These are phyloP conservation scores for Anthopleura xanthogrammica DNA, from an alignment of 92 coral and sea anemone genomes.

Conservation along the genomic window DNA sequence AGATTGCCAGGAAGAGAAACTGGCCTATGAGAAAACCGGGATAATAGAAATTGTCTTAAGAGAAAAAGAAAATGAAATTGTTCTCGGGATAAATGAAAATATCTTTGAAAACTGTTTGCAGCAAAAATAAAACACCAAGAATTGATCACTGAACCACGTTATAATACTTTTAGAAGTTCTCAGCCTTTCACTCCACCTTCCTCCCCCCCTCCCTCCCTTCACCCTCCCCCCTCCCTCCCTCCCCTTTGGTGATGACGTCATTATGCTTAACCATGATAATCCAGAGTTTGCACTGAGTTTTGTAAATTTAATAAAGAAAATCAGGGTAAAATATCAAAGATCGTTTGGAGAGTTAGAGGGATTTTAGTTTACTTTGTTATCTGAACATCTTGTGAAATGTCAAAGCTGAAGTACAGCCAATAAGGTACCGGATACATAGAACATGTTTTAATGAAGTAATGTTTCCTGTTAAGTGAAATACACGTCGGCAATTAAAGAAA, in stretches of 20 bases:
- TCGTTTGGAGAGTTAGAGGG: too few species aligned
- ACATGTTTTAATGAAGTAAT: constrained; percentile 35
- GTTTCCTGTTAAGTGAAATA: constrained; percentile 45
- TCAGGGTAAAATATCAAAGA: too few species aligned
- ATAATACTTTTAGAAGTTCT: too few species aligned
- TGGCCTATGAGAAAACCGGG: not conserved
- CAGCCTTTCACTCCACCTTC: too few species aligned
- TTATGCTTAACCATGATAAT: not conserved
- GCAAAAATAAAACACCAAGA: not conserved
- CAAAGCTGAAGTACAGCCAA: not conserved
- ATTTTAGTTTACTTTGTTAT: not conserved
- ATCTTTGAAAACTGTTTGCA: not conserved
- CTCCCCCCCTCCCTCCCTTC: not conserved
- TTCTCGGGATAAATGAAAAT: not conserved
- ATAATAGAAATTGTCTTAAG: not conserved
- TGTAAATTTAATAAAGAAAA: too few species aligned
- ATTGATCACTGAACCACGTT: too few species aligned
- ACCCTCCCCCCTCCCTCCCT: not conserved
- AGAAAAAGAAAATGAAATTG: not conserved
- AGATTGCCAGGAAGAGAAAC: too few species aligned
- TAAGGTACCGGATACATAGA: constrained; percentile 26
- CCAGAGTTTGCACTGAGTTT: not conserved
- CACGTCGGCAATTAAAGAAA: constrained; percentile 32
- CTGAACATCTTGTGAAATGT: not conserved
- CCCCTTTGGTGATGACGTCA: not conserved